Base-by-base conservation (phyloP, 2,797 vertebrate species). In the Sternarchorhynchus goeldii region DNA sequence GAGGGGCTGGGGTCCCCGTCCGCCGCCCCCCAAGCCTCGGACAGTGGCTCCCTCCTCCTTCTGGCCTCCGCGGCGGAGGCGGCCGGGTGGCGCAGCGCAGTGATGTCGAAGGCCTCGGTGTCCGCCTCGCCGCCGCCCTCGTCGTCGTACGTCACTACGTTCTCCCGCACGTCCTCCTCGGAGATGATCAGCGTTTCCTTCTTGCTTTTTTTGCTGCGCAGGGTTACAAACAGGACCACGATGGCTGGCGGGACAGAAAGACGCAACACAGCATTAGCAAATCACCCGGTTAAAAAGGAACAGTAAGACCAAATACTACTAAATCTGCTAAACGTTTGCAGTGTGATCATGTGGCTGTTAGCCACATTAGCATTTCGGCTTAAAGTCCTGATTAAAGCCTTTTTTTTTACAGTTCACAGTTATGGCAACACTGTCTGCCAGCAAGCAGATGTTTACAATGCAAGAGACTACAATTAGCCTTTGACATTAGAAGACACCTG, bases 71-170 rank as follows among this genome's bases (percentile, higher is more conserved):
- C 95, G 0, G 94, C 94, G 0, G 90, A 94, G 0, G 94, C 94
- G 0, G 90, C 92, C 0, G 95, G 96, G 69, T 98, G 96, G 73
- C 96, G 86, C 57, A 97, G 87, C 0, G 96, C 95, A 0, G 89
- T 90, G 79, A 98, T 98, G 88, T 98, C 96, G 76, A 98, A 98
- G 6, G 96, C 96, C 82, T 98, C 96, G 0, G 96, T 98, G 88
- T 98, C 96, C 80, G 95, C 95, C 87, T 97, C 96, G 0, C 96
- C 96, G 0, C 96, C 95, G 0, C 96, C 96, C 70, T 97, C 96
- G 0, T 98, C 96, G 0, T 97, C 96, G 0, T 97, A 98, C 0
- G 95, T 96, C 76, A 98, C 96, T 80, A 98, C 94, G 0, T 97
- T 98, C 89, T 98, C 96, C 68, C 96, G 87, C n/a, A 98, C 90